Conservation (phyloP, 2,888 invertebrate species). For the Hermaeophaga mercurialis region DNA sequence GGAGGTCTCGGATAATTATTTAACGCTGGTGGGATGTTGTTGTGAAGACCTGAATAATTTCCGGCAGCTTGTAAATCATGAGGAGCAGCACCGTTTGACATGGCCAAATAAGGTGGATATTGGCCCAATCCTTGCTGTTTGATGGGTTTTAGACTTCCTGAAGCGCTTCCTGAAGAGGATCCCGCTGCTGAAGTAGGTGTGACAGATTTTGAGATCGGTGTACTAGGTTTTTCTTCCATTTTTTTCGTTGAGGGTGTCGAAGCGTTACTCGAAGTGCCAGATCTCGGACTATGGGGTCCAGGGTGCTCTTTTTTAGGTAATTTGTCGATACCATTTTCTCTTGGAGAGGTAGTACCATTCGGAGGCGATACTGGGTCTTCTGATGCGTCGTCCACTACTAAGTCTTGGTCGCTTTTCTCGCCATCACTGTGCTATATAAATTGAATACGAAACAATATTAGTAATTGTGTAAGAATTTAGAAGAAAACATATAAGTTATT, state of each 20-base stretch:
- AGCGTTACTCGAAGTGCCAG: conserved; percentile 89
- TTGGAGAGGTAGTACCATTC: conserved; percentile 86
- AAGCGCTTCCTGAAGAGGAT: conserved; percentile 51
- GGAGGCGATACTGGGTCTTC: conserved; percentile 88
- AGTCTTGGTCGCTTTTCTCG: conserved; percentile 87
- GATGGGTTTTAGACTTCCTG: conserved; percentile 64
- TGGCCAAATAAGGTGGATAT: conserved; percentile 67
- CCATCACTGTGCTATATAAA: conserved; percentile 80
- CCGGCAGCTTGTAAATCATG: conserved; percentile 64
- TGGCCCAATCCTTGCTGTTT: conserved; percentile 61
- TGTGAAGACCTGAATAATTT: conserved; percentile 63
- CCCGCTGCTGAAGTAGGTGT: conserved; percentile 76
- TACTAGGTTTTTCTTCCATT: conserved; percentile 85
- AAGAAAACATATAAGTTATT: no score
- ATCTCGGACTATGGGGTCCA: conserved; percentile 75
- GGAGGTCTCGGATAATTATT: conserved; percentile 71
- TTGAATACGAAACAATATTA: no score
- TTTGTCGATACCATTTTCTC: conserved; percentile 86
- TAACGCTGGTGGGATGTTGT: conserved; percentile 68
- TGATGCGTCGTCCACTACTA: conserved; percentile 94
- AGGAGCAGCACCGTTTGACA: conserved; percentile 60
- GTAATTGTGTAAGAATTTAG: no score
- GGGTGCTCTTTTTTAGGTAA: conserved; percentile 76
- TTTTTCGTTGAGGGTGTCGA: conserved; percentile 88
- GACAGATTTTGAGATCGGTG: conserved; percentile 88